phyloP scores from a whole-genome alignment of 2,113 vertebrate genomes.

The Speoplatyrhinus poulsoni region DNA sequence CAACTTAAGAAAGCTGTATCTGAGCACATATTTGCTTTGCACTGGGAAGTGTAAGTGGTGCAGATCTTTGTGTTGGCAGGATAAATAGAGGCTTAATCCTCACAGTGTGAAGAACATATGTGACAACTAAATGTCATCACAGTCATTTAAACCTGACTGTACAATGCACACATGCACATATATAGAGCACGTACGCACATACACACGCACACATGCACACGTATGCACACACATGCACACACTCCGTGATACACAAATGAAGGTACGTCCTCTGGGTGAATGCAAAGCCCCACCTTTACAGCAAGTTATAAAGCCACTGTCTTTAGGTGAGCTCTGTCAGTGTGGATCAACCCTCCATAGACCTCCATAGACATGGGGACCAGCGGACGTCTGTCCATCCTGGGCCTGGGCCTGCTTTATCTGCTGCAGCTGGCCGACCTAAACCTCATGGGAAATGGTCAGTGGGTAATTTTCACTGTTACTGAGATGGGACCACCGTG shows the following conservation, averaged over 20 bases:
- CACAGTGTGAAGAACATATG: too few relatives aligned
- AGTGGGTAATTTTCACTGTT: constrained; percentile 10
- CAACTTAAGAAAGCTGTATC: too few relatives aligned
- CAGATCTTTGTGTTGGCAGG: too few relatives aligned
- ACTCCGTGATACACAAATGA: not conserved
- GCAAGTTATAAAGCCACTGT: constrained; percentile 43
- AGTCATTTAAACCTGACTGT: not conserved
- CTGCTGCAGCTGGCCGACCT: constrained; percentile 33
- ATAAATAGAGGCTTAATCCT: too few relatives aligned
- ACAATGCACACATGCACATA: too few relatives aligned
- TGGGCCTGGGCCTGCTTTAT: constrained; percentile 40
- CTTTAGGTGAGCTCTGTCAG: constrained; percentile 22
- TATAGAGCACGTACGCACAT: not conserved
- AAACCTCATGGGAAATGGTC: constrained; percentile 34
- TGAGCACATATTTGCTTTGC: too few relatives aligned
- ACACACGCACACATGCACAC: not conserved
- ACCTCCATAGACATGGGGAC: constrained; percentile 40
- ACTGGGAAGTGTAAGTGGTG: too few relatives aligned
- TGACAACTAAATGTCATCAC: too few relatives aligned
- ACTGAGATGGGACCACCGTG: too few relatives aligned
- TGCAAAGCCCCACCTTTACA: constrained; percentile 41
- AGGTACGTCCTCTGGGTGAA: not conserved
- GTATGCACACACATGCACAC: not conserved
- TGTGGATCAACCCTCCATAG: constrained; percentile 20
- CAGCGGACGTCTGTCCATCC: not conserved